phyloP scores from a whole-genome alignment of 2,888 invertebrate species.

The Sphinx pinastri region DNA sequence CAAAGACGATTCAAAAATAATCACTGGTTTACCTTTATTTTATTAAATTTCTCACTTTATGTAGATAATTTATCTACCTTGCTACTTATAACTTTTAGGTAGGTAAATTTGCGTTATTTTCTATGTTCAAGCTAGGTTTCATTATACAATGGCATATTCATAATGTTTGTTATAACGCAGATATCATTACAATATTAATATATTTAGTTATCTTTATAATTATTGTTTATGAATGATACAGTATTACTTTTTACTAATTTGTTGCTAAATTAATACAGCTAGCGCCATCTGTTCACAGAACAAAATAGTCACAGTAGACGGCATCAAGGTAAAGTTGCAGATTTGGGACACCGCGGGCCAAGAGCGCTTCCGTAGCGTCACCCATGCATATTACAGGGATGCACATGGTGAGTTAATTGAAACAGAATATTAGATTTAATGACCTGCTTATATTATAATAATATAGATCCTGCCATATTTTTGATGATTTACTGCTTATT shows the following conservation, averaged over 20 bases:
- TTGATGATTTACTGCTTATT: too few relatives aligned
- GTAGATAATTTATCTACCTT: neutral
- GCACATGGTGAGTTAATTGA: slow-evolving; percentile 88
- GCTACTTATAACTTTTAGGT: neutral
- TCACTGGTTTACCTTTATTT: slow-evolving; percentile 4
- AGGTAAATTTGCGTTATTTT: too few relatives aligned
- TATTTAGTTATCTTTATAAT: too few relatives aligned
- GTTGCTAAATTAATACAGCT: slow-evolving; percentile 48
- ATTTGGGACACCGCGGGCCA: slow-evolving; percentile 98
- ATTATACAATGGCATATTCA: slow-evolving; percentile 20
- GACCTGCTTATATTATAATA: too few relatives aligned
- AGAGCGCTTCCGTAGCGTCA: slow-evolving; percentile 96
- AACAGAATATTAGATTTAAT: too few relatives aligned
- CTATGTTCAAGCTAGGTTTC: too few relatives aligned
- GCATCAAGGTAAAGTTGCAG: slow-evolving; percentile 95
- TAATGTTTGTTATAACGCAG: neutral
- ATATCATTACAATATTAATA: too few relatives aligned
- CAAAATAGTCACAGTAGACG: slow-evolving; percentile 92
- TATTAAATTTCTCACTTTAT: neutral
- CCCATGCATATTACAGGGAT: slow-evolving; percentile 97
- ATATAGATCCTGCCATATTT: too few relatives aligned
- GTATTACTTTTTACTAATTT: too few relatives aligned
- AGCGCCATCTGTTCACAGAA: slow-evolving; percentile 86
- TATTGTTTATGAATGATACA: too few relatives aligned
- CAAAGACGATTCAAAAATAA: slow-evolving; percentile 4